Evolutionary conservation across 2,888 invertebrate genomes (phyloP).

Genomic region (Smittia sp.): DNA sequence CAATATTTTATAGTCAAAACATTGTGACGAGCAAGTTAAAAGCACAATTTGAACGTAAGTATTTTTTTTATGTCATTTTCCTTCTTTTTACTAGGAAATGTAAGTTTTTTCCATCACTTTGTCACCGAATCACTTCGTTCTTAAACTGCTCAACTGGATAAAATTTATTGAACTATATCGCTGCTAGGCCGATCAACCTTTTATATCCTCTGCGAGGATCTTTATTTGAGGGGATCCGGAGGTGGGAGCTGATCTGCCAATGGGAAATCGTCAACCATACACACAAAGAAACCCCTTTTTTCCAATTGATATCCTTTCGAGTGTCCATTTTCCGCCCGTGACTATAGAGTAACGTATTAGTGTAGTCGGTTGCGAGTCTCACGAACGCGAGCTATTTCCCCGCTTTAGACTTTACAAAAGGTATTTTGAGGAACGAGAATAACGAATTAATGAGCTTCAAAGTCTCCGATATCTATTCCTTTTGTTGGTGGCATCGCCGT

Average conservation of each 20-base stretch:
- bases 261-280: background rate
- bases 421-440: constrained; percentile 31
- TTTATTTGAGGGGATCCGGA: background rate
- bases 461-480: constrained; percentile 1
- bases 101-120: background rate
- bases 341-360: too few species aligned
- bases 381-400: background rate
- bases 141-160: background rate
- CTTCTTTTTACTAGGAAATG: too few species aligned
- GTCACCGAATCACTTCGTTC: too few species aligned
- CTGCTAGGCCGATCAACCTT: background rate
- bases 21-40: too few species aligned
- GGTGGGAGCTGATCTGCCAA: constrained; percentile 8
- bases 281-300: background rate
- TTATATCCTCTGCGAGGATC: background rate
- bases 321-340: background rate
- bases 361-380: constrained; percentile 10
- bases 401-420: constrained; percentile 16
- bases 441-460: constrained; percentile 31
- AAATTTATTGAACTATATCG: background rate
- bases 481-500: constrained; percentile 33
- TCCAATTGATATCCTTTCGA: constrained; percentile 10
- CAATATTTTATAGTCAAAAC: too few species aligned
- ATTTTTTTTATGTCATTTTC: background rate
- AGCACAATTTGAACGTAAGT: too few species aligned